A percentile compares a stretch with the other conserved stretches of the same genome.
These are phyloP conservation scores for Pontoporia blainvillei DNA, from an alignment of 2,113 vertebrate species.

Conservation along the genomic window DNA sequence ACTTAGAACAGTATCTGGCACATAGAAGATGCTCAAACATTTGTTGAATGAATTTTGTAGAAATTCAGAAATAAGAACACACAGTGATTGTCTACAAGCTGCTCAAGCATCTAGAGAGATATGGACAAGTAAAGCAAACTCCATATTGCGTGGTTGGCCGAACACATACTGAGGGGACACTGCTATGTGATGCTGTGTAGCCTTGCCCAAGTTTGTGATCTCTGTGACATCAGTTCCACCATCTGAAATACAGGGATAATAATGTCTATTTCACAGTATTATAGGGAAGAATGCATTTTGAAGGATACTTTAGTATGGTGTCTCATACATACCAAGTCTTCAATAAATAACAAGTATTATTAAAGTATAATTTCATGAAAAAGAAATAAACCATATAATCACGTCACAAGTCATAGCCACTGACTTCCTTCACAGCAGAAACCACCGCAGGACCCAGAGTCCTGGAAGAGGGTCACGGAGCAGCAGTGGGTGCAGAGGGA, in stretches of 20 bases:
- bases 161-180: rapidly evolving
- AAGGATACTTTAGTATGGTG: background rate
- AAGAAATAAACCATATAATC: background rate
- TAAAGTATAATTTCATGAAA: background rate
- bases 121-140: background rate
- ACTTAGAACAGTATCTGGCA: background rate
- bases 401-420: background rate
- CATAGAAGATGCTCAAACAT: rapidly evolving
- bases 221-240: background rate
- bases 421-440: background rate
- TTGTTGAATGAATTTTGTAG: background rate
- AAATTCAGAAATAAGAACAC: background rate
- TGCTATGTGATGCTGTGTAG: background rate
- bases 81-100: background rate
- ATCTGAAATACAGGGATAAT: background rate
- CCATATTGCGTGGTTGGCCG: rapidly evolving
- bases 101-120: background rate
- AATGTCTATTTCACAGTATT: background rate
- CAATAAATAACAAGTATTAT: background rate
- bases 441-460: rapidly evolving
- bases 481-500: rapidly evolving
- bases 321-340: background rate
- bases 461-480: background rate
- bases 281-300: background rate
- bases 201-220: background rate